These are phyloP conservation scores for Petrolisthes cinctipes DNA, from an alignment of 2,888 invertebrate species.

Conservation along the genomic window DNA sequence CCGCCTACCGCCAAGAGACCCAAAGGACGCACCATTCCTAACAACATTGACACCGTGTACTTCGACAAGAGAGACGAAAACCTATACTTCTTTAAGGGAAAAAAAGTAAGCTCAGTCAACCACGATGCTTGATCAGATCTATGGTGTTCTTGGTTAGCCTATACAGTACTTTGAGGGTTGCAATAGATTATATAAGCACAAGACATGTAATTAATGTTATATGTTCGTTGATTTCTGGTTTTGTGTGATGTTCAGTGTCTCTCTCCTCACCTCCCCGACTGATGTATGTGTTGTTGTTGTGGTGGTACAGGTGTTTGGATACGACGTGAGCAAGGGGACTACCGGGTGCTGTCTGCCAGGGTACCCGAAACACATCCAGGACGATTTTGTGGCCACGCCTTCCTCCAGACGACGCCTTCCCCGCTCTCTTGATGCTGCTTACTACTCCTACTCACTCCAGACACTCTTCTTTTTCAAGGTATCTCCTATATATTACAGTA, in stretches of 20 bases:
- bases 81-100: conserved; percentile 59
- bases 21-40: conserved; percentile 41
- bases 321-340: conserved; percentile 50
- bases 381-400: conserved; percentile 35
- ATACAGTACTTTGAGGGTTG: neutral
- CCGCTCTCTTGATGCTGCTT: conserved; percentile 51
- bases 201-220: neutral
- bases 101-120: conserved; percentile 33
- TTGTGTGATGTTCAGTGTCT: neutral
- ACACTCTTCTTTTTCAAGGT: conserved; percentile 58
- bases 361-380: conserved; percentile 39
- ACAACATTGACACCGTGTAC: conserved; percentile 57
- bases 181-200: neutral
- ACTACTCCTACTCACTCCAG: conserved; percentile 59
- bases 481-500: neutral
- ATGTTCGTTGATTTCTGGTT: neutral
- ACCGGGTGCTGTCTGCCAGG: conserved; percentile 55
- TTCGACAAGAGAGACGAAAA: conserved; percentile 62
- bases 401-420: conserved; percentile 24
- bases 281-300: neutral
- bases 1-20: conserved; percentile 41
- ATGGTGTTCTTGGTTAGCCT: neutral
- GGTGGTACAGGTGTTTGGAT: conserved; percentile 56
- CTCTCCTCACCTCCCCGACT: neutral
- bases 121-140: neutral